Evolutionary conservation across 1,140 invertebrate species (phyloP), one percentile per base, ranked within the genome.

Genomic region (Formica selysi): DNA sequence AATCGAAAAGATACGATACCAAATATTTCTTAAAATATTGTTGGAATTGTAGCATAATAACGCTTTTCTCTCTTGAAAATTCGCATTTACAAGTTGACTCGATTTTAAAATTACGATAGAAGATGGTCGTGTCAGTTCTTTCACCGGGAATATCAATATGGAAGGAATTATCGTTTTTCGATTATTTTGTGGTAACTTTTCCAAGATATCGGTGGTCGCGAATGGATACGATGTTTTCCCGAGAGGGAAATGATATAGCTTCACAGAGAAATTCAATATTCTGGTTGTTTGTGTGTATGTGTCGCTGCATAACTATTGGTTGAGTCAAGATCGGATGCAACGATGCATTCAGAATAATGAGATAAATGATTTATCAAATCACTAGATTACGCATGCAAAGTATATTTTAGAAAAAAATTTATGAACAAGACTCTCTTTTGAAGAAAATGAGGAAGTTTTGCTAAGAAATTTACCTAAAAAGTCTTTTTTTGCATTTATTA

Each of bases 191-290:
- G 32, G 7, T n/a, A 68, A 74, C 70, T 68, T 64, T 41, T 22
- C 8, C 44, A 38, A 88, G 76, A 64, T 89, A 89, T 74, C 71
- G 38, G 68, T 48, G 67, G 36, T 89, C 73, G 16, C 16, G 83
- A 71, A 44, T 76, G 59, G 68, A 86, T 81, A 76, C 48, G 32
- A 68, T 41, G 65, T 73, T 61, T n/a, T 70, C 79, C 7, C 3
- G 41, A 61, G 76, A 70, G 36, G 1, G 36, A 65, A 62, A 78
- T 54, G 65, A 36, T 41, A 64, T 29, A 61, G 10, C 61, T 16
- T 70, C 70, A 36, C 41, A 67, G 67, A 59, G 70, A 88, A 86
- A 86, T 88, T 71, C 87, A 89, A 89, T 89, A 89, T 89, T 87
- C 87, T 88, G 87, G 16, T 89, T 87, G 0, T 38, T 0, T 38